These are phyloP conservation scores for Astyanax mexicanus DNA, from an alignment of 2,797 vertebrate species.

Conservation along the genomic window DNA sequence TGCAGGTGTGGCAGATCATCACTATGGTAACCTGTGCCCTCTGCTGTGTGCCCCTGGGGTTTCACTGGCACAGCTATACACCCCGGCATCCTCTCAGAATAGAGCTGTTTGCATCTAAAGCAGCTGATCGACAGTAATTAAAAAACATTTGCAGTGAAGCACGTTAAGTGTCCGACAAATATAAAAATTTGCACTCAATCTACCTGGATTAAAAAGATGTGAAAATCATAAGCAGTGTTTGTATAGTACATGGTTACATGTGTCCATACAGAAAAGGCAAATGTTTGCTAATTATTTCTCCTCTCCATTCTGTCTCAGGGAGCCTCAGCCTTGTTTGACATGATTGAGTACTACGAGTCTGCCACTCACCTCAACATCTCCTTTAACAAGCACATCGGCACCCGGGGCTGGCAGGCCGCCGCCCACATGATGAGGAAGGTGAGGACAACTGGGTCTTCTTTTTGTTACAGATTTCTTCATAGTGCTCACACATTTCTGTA, in stretches of 20 bases:
- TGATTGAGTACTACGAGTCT: constrained; percentile 97
- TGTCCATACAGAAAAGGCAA: too few relatives aligned
- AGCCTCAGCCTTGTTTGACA: constrained; percentile 92
- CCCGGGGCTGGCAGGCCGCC: constrained; percentile 93
- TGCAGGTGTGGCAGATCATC: constrained; percentile 19
- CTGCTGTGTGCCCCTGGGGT: background rate
- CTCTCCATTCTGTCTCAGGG: constrained; percentile 75
- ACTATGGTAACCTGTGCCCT: constrained; percentile 10
- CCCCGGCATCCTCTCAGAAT: background rate
- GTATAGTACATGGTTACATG: too few relatives aligned
- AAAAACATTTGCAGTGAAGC: too few relatives aligned
- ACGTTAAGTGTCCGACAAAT: too few relatives aligned
- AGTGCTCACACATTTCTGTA: too few relatives aligned
- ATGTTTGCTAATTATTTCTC: background rate
- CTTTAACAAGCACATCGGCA: constrained; percentile 96
- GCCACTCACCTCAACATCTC: constrained; percentile 97
- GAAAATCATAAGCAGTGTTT: too few relatives aligned
- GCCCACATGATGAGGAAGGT: constrained; percentile 99
- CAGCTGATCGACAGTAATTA: too few relatives aligned
- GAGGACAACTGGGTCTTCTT: constrained; percentile 43
- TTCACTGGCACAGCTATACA: background rate
- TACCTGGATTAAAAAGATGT: too few relatives aligned
- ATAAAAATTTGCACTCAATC: too few relatives aligned
- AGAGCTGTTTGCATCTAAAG: too few relatives aligned
- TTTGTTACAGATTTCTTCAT: too few relatives aligned